Evolutionary conservation across 2,113 vertebrate genomes (phyloP).

Genomic region (Typhlomys cinereus): DNA sequence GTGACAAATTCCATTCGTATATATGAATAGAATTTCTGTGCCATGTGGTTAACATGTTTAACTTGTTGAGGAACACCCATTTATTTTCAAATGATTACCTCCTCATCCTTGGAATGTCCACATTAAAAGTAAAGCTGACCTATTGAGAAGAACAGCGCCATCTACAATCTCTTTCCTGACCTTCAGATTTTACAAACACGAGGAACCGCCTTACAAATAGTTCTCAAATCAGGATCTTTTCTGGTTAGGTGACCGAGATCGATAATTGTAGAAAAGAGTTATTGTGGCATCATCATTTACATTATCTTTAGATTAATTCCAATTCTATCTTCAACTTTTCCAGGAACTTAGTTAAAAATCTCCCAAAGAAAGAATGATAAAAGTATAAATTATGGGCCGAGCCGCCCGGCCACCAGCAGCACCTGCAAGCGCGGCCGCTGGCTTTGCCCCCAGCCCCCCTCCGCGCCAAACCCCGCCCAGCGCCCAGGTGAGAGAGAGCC

Average conservation of each 20-base stretch:
- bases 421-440: too few relatives aligned
- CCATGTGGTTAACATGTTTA: not conserved
- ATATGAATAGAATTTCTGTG: not conserved
- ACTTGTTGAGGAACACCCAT: not conserved
- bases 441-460: too few relatives aligned
- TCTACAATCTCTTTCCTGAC: not conserved
- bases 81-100: not conserved
- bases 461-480: too few relatives aligned
- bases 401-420: too few relatives aligned
- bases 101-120: not conserved
- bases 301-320: slow-evolving; percentile 35
- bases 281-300: not conserved
- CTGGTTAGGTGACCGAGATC: not conserved
- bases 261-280: not conserved
- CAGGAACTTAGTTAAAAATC: slow-evolving; percentile 6
- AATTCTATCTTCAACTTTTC: not conserved
- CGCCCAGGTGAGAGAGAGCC: too few relatives aligned
- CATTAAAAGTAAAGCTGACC: not conserved
- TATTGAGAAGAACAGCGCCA: not conserved
- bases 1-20: too few relatives aligned
- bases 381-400: not conserved
- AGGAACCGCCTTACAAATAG: not conserved
- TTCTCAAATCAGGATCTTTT: not conserved
- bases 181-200: not conserved
- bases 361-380: not conserved